Evolutionary conservation across 1,140 invertebrate genomes (phyloP), one percentile per base, ranked within the genome.

Genomic region (Anastrepha obliqua): DNA sequence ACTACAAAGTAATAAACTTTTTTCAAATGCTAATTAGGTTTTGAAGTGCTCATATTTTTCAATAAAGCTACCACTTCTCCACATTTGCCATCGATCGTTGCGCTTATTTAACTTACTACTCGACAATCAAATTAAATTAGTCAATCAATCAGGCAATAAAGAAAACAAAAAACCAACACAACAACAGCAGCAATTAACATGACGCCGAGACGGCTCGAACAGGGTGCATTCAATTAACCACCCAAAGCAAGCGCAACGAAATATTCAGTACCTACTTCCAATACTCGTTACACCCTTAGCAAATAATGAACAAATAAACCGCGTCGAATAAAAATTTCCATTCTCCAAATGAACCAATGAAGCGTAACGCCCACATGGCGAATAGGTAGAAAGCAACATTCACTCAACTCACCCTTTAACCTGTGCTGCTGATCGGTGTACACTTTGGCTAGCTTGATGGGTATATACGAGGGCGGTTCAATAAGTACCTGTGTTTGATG

Each of bases 71-170:
- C 11, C 17, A 13, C 17, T 64, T 17, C 65, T 2, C 29, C 44
- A 7, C 17, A 74, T 5, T 47, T 47, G 39, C 13, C 39, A 74
- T 74, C 42, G 4, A n/a, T 44, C 15, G 2, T 0, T 42, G 3
- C 44, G 70, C 17, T 74, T 42, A 39, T 67, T 67, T 67, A 74
- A n/a, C 70, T 47, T 17, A 9, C 70, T 47, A n/a, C 70, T 74
- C 44, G 42, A 42, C 70, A 74, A 7, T 47, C 5, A 74, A 51
- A 74, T 74, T 51, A 74, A 74, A 74, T 74, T 74, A 74, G 70
- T 44, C 70, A 51, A 74, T 51, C 70, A 74, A 74, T 74, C 70
- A 51, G 17, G 70, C 44, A 74, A 74, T 74, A 74, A 74, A 74
- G 62, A 8, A 5, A 17, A 2, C 4, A 17, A 51, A 47, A 17